Base-by-base conservation (phyloP, 37 sponge, comb jelly and placozoan genomes). In the Amphimedon queenslandica region DNA sequence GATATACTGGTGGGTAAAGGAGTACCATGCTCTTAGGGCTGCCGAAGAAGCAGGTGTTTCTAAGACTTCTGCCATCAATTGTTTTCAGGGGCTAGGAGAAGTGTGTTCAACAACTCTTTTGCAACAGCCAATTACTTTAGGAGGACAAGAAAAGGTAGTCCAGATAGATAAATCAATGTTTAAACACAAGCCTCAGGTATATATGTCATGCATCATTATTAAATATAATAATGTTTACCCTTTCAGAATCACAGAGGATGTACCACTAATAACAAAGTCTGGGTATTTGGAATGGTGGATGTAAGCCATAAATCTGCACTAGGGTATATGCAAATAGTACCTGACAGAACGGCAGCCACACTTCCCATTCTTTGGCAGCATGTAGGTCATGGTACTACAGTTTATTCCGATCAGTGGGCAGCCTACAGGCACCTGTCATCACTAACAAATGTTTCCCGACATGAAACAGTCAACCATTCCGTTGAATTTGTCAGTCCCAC, bases 241-340 rank as follows among this genome's bases (percentile, higher is more conserved):
- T 30, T 10, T 25, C 21, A 60, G 61, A 13, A 60, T 25, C 61
- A 60, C 21, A 11, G 61, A 4, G 61, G 61, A 60, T 25, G 61
- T 25, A 13, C 61, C 8, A 60, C 61, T 25, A 60, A 13, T 6
- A 11, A 60, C 5, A 25, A 60, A 25, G 28, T 60, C 5, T 60
- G 61, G 61, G 61, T 60, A 5, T 60, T 60, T 60, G 61, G 61
- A 11, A 73, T 87, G 76, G 79, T 82, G 16, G 83, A 86, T 55
- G 77, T 76, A 31, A 57, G 60, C 2, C 34, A 4, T 5, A 1
- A 33, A 1, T 84, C 84, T 11, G 71, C 80, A 10, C 55, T 77
- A 3, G 87, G 86, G 13, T 90, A 85, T 69, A 85, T 85, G 82
- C 70, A 84, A 55, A 42, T 90, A 3, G 91, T 90, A 0, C 60